These are phyloP conservation scores for Eueremaeus valkanovi DNA, from an alignment of 2,888 invertebrate species.

Conservation along the genomic window DNA sequence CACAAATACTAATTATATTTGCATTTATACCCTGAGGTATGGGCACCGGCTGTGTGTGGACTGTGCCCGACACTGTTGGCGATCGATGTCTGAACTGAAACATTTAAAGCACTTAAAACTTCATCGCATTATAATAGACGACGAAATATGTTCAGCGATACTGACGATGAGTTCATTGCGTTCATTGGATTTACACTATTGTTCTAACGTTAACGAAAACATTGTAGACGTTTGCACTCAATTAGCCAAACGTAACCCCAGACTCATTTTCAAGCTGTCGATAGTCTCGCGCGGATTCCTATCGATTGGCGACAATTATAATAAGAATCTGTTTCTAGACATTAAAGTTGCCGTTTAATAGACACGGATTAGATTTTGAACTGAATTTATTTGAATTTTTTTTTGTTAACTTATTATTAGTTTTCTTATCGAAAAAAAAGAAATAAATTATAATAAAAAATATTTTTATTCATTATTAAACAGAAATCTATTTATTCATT, in stretches of 20 bases:
- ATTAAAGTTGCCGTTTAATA: slow-evolving; percentile 30
- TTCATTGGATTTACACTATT: slow-evolving; percentile 37
- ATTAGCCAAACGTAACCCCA: slow-evolving; percentile 15
- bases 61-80: slow-evolving; percentile 31
- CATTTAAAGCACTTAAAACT: slow-evolving; percentile 34
- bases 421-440: too few relatives aligned
- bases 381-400: neutral
- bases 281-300: slow-evolving; percentile 36
- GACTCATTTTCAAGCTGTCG: neutral
- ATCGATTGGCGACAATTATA: neutral
- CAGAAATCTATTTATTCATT: too few relatives aligned
- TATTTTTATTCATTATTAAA: too few relatives aligned
- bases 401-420: neutral
- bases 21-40: slow-evolving; percentile 9
- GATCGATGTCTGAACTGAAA: slow-evolving; percentile 13
- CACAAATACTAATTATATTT: neutral
- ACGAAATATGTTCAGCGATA: slow-evolving; percentile 33
- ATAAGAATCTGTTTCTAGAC: slow-evolving; percentile 32
- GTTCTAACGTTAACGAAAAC: slow-evolving; percentile 40
- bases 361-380: neutral
- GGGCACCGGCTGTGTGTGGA: slow-evolving; percentile 37
- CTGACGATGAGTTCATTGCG: slow-evolving; percentile 12
- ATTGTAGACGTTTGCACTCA: slow-evolving; percentile 32
- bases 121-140: slow-evolving; percentile 39
- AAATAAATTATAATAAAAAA: too few relatives aligned